Base-by-base conservation (phyloP, 1,140 invertebrate species). In the Monochamus saltuarius region DNA sequence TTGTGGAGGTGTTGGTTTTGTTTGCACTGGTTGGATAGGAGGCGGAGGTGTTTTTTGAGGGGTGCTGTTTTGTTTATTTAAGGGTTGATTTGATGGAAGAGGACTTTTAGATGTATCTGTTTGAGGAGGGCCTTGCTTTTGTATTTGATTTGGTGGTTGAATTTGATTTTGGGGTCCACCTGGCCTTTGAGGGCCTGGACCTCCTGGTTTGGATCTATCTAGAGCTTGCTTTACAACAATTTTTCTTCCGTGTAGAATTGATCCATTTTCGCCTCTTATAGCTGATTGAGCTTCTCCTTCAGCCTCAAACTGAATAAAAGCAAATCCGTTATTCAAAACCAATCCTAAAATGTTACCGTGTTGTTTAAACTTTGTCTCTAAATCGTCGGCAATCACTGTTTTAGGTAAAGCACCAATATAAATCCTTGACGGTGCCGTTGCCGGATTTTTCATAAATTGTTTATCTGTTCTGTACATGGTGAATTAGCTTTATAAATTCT, bases 231-330 rank as follows among this genome's bases (percentile, higher is more conserved):
- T 81, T 2, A 85, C 84, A 57, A 73, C 81, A 60, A 91, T 73
- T 66, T 80, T 81, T 73, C 84, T 84, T 2, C 89, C 89, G 75
- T 88, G 85, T 59, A 91, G 85, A 39, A 85, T 78, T 47, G 83
- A 81, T 7, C 85, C 86, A 77, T 88, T 82, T 62, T 89, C 86
- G 57, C 83, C 82, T 47, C 81, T 73, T 22, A 92, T 89, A 50
- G 90, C 91, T 61, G 82, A 81, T 51, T 85, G 83, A 4, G 90
- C 91, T 72, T 86, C 80, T 16, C 83, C 79, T 69, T 93, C 91
- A 39, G 82, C 80, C 49, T 88, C 87, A 80, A 87, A 94, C 69
- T 95, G 92, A 6, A 94, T 86, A 77, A 94, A 95, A 38, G 89
- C 91, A 80, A 91, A 94, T 19, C 89, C 86, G 67, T 85, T 83